phyloP scores from a whole-genome alignment of 2,888 invertebrate species.

The Eremobia ochroleuca region DNA sequence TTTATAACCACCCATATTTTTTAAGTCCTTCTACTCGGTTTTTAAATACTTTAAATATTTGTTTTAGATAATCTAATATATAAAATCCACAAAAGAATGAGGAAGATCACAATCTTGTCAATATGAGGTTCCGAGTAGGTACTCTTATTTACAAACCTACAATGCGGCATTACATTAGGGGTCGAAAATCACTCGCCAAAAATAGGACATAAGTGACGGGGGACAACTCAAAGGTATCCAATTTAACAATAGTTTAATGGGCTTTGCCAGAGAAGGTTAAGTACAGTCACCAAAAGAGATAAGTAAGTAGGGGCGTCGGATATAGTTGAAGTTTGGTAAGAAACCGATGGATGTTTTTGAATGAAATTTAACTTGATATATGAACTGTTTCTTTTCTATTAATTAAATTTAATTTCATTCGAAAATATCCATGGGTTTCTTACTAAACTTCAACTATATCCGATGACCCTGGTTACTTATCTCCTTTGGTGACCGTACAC shows the following conservation, averaged over 20 bases:
- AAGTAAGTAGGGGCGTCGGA: no score
- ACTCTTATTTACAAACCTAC: not conserved
- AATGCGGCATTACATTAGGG: not conserved
- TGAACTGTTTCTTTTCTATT: no score
- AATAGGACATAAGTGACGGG: not conserved
- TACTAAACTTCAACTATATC: no score
- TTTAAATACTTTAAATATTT: no score
- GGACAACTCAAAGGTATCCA: not conserved
- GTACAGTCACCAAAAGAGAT: no score
- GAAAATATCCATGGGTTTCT: no score
- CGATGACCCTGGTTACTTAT: no score
- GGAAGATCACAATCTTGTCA: not conserved
- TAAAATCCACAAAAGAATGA: not conserved
- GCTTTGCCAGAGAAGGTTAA: not conserved
- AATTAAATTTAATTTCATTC: no score
- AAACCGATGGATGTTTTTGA: no score
- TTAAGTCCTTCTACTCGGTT: not conserved
- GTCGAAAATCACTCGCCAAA: constrained; percentile 1
- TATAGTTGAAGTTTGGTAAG: no score
- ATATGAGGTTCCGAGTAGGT: constrained; percentile 1
- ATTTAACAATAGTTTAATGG: not conserved
- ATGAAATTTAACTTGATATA: no score
- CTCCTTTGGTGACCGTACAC: no score
- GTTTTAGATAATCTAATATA: not conserved
- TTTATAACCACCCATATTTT: not conserved